Conservation (phyloP, 2,113 vertebrate genomes). For the Ceuthmochares aereus region DNA sequence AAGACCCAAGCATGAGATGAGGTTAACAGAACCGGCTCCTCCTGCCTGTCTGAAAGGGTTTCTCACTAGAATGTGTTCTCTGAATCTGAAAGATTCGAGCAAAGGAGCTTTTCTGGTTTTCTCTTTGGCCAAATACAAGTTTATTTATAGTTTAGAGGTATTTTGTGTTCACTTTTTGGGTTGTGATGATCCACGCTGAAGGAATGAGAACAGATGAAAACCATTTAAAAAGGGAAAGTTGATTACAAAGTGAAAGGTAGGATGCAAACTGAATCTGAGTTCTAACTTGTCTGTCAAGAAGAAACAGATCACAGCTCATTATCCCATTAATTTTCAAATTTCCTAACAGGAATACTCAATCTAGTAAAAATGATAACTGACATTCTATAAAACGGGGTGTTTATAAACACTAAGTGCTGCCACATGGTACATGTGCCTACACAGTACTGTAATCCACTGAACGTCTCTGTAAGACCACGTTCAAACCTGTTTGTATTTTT, state of each 20-base stretch:
- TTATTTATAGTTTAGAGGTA: background rate
- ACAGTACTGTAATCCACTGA: background rate
- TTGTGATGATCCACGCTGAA: background rate
- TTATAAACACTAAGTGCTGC: background rate
- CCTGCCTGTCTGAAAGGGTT: background rate
- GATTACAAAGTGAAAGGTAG: background rate
- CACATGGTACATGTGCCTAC: background rate
- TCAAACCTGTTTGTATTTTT: background rate
- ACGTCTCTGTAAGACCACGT: background rate
- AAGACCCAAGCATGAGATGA: background rate
- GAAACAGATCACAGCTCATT: background rate
- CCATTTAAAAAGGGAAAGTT: background rate
- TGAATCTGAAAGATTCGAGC: background rate
- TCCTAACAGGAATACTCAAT: background rate
- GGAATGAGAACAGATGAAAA: background rate
- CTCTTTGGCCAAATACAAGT: background rate
- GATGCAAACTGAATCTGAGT: background rate
- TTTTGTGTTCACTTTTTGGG: background rate
- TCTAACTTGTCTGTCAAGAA: background rate
- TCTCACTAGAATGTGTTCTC: background rate
- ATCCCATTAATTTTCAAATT: background rate
- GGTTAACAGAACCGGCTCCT: background rate
- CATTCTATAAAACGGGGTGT: background rate
- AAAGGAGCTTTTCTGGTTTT: background rate
- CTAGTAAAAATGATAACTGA: background rate